phyloP scores from a whole-genome alignment of 2,113 vertebrate genomes.

The Vicugna pacos region DNA sequence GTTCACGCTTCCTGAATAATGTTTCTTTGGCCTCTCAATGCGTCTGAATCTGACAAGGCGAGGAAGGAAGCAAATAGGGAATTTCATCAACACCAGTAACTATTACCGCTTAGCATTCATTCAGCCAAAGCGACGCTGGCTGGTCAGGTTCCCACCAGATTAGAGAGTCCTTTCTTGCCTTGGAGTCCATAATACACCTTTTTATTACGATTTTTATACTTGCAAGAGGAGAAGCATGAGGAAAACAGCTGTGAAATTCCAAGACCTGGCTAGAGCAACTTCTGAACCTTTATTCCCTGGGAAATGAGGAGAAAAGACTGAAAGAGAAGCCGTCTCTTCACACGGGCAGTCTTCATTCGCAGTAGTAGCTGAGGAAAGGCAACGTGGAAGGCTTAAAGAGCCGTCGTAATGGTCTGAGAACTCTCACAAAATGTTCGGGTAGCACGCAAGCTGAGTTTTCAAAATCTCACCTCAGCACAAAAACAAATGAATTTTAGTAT shows the following conservation, averaged over 20 bases:
- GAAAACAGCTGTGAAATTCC: slow-evolving; percentile 19
- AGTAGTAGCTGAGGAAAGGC: background rate
- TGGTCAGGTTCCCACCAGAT: background rate
- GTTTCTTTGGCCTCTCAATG: slow-evolving; percentile 37
- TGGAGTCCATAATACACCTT: background rate
- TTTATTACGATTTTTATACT: background rate
- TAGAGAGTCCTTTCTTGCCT: background rate
- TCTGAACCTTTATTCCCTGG: slow-evolving; percentile 3
- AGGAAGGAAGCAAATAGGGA: slow-evolving; percentile 38
- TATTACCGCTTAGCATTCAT: background rate
- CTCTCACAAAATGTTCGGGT: background rate
- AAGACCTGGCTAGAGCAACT: slow-evolving; percentile 18
- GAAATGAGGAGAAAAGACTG: background rate
- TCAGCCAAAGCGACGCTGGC: background rate
- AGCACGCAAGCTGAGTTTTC: background rate
- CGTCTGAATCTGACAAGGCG: background rate
- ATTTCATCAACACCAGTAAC: background rate
- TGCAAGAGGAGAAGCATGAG: slow-evolving; percentile 30
- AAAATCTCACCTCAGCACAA: background rate
- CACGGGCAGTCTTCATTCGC: background rate
- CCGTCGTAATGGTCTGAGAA: background rate
- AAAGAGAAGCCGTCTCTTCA: background rate
- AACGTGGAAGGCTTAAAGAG: background rate
- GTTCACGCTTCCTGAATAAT: slow-evolving; percentile 31
- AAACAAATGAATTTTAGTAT: background rate